Conservation (phyloP, 2,888 invertebrate species). For the Dasypolia templi region DNA sequence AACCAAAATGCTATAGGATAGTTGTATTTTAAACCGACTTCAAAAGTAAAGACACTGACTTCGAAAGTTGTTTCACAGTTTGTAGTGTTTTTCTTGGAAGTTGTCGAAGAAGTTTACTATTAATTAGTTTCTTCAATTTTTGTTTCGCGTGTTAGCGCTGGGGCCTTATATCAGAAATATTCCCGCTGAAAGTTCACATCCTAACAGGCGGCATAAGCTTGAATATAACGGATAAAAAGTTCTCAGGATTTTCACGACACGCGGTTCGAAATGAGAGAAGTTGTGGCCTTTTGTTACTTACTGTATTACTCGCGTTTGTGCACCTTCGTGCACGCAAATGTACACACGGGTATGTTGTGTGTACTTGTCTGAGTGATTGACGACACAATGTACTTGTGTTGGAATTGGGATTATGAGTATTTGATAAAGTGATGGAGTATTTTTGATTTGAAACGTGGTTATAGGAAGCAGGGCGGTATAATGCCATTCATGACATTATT, state of each 20-base stretch:
- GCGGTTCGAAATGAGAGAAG: conserved; percentile 78
- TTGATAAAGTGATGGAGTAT: background rate
- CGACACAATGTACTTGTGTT: background rate
- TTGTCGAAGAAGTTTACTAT: too few species aligned
- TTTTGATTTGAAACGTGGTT: background rate
- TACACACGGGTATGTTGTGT: conserved; percentile 30
- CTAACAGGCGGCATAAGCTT: conserved; percentile 53
- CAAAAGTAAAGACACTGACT: too few species aligned
- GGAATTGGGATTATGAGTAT: conserved; percentile 8
- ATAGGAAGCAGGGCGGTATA: too few species aligned
- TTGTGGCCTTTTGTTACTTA: conserved; percentile 78
- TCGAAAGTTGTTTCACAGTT: too few species aligned
- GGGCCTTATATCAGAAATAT: background rate
- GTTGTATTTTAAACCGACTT: background rate
- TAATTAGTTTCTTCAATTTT: background rate
- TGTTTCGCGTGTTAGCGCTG: background rate
- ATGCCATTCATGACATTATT: too few species aligned
- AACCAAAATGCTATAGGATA: background rate
- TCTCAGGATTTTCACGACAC: conserved; percentile 73
- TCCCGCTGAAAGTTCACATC: conserved; percentile 30
- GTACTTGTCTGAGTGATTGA: conserved; percentile 37
- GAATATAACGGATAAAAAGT: conserved; percentile 77
- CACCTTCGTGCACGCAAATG: conserved; percentile 21
- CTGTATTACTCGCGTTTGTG: conserved; percentile 64
- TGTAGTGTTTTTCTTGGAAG: too few species aligned